Evolutionary conservation across 2,113 vertebrate species (phyloP).

Genomic region (Tragelaphus strepsiceros): DNA sequence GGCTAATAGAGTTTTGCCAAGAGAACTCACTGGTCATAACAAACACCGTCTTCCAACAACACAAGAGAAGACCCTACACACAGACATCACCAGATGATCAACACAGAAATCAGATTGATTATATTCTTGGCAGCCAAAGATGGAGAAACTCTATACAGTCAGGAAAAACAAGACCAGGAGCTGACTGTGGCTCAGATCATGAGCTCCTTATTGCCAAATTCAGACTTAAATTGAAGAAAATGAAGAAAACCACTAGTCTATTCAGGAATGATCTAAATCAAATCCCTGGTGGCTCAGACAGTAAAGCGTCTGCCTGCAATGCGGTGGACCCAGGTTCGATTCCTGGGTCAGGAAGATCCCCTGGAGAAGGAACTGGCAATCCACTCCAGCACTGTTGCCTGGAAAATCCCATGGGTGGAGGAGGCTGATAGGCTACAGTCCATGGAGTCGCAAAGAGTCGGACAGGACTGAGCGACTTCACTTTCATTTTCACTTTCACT

Average conservation of each 20-base stretch:
- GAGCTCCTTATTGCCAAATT: neutral
- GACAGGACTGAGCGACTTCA: neutral
- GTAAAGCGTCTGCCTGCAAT: neutral
- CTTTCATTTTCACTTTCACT: neutral
- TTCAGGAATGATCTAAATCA: neutral
- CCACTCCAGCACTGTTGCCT: neutral
- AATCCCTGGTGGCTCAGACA: neutral
- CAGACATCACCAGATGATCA: neutral
- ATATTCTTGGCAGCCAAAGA: neutral
- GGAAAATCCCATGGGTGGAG: neutral
- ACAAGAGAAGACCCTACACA: neutral
- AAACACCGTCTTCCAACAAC: neutral
- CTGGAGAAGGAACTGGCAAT: neutral
- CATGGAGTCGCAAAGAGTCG: neutral
- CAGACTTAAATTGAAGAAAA: neutral
- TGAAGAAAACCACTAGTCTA: neutral
- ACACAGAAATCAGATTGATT: neutral
- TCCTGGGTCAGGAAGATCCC: neutral
- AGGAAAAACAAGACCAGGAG: neutral
- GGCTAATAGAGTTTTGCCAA: neutral
- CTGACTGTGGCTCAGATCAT: neutral
- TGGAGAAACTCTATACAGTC: neutral
- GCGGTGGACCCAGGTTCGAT: neutral
- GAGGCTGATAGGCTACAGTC: neutral
- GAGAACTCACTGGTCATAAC: neutral